Evolutionary conservation across 2,888 invertebrate genomes (phyloP), one percentile per base, ranked within the genome.

Genomic region (Drosophila yooni): DNA sequence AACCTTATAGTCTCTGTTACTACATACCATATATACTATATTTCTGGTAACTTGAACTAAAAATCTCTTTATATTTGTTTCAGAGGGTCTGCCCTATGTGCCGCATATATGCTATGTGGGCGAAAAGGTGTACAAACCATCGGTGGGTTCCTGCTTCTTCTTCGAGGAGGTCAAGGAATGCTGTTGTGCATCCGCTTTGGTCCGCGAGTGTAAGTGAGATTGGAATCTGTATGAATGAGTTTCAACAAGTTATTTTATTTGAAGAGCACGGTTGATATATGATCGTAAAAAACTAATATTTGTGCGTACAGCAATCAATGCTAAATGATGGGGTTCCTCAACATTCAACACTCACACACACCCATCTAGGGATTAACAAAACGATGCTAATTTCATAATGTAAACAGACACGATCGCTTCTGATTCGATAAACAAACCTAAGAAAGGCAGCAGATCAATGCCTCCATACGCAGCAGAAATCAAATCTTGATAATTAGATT

Each of bases 21-120:
- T 27, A 6, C n/a, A 13, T 43, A 38, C 3, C 13, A 33, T 51
- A 13, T 6, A 10, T 25, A 13, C 3, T 34, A 18, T 36, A 8
- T 36, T 6, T 29, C 18, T 25, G 31, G 10, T 4, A 1, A 25
- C 25, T 8, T 46, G 7, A 25, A 7, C 46, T 25, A 8, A 25
- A 46, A 46, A 25, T 51, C 13, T 69, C 6, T n/a, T 34, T 50
- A 25, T 56, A 29, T 57, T 25, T 51, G 5, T 78, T 62, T 27
- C 88, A 93, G 93, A 93, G 82, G 93, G 93, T 64, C 75, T 93
- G n/a, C 93, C 93, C 38, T 93, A 92, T 74, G 91, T 93, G 15
- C 93, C 93, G 3, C 93, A 93, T 70, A 91, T 92, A 33, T 93
- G 93, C 65, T 93, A 92, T 79, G 91, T 92, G 56, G 92, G 92